These are phyloP conservation scores for Tupaia tana DNA, from an alignment of 2,113 vertebrate species.

Conservation along the genomic window DNA sequence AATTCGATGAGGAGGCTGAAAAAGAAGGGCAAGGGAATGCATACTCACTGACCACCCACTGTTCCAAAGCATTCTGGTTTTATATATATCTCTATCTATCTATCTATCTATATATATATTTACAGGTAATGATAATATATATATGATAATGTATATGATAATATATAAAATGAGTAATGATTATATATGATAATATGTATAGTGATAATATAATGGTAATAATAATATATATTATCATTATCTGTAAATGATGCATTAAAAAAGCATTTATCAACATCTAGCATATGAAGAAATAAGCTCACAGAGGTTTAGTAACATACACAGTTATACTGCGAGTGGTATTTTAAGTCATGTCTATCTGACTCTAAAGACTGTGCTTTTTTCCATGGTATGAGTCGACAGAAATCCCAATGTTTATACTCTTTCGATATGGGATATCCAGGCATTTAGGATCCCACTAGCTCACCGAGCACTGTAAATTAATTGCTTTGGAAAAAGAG, in stretches of 20 bases:
- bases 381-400: not conserved
- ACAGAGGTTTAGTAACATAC: slow-evolving; percentile 18
- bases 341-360: slow-evolving; percentile 6
- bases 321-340: not conserved
- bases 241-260: not conserved
- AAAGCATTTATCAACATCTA: not conserved
- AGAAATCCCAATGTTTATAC: not conserved
- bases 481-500: slow-evolving; percentile 36
- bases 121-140: not conserved
- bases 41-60: not conserved
- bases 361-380: slow-evolving; percentile 33
- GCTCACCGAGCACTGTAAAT: not conserved
- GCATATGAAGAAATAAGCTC: not conserved
- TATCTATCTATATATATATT: no score
- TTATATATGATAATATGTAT: not conserved
- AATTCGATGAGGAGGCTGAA: not conserved
- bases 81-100: not conserved
- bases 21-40: slow-evolving; percentile 41
- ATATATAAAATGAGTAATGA: no score
- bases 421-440: not conserved
- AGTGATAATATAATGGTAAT: not conserved
- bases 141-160: not conserved
- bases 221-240: slow-evolving; percentile 14
- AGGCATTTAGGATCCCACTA: not conserved
- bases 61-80: not conserved